phyloP scores from a whole-genome alignment of 2,113 vertebrate genomes.

The Mungos mungo region DNA sequence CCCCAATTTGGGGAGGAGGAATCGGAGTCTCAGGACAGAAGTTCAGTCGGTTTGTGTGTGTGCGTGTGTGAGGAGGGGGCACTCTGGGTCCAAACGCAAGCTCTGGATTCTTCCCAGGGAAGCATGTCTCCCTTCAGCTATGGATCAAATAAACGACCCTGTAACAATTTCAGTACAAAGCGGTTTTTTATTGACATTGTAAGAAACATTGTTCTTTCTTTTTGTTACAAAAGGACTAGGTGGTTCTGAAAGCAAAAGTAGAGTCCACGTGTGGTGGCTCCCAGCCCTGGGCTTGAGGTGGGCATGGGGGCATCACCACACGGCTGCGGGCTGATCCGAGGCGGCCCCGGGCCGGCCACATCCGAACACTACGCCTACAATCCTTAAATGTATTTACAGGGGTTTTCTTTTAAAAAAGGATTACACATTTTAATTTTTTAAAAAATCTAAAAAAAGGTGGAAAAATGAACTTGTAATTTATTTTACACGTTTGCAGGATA shows the following conservation, averaged over 20 bases:
- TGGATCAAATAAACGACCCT: slow-evolving; percentile 35
- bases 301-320: slow-evolving; percentile 82
- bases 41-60: neutral
- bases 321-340: slow-evolving; percentile 87
- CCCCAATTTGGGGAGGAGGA: neutral
- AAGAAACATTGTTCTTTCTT: slow-evolving; percentile 95
- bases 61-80: neutral
- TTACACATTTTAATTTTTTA: slow-evolving; percentile 85
- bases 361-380: slow-evolving; percentile 90
- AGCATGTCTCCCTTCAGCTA: neutral
- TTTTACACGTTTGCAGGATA: slow-evolving; percentile 87
- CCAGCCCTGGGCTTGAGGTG: slow-evolving; percentile 85
- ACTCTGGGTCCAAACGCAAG: neutral
- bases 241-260: slow-evolving; percentile 91
- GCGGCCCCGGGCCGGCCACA: slow-evolving; percentile 85
- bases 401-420: slow-evolving; percentile 85
- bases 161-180: slow-evolving; percentile 88
- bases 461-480: slow-evolving; percentile 86
- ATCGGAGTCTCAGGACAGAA: neutral
- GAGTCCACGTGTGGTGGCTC: slow-evolving; percentile 85
- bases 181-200: slow-evolving; percentile 98
- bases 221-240: slow-evolving; percentile 97
- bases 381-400: slow-evolving; percentile 95
- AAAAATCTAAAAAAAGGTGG: slow-evolving; percentile 81
- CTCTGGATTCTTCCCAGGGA: neutral